Percentiles rank a stretch among this genome's conserved stretches.
phyloP scores from a whole-genome alignment of 2,113 vertebrate species.

The Herpetotheres cachinnans region DNA sequence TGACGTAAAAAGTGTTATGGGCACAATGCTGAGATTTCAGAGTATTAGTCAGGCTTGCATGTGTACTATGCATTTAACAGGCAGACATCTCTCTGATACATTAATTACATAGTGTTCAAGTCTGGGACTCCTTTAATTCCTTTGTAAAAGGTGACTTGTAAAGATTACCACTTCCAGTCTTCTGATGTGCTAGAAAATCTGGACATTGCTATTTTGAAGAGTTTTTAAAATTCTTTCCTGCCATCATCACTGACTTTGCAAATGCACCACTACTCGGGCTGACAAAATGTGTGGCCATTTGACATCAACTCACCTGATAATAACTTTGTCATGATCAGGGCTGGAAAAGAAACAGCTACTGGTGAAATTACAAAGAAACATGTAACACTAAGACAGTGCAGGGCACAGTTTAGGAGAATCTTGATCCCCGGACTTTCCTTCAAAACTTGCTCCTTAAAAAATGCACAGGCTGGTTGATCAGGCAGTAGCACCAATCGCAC shows the following conservation, averaged over 20 bases:
- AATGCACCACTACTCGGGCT: not conserved
- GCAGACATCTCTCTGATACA: not conserved
- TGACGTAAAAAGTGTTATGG: not conserved
- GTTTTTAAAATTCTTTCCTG: not conserved
- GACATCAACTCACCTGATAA: not conserved
- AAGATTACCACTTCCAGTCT: not conserved
- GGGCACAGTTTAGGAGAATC: not conserved
- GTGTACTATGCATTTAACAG: not conserved
- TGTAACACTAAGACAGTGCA: rapidly evolving
- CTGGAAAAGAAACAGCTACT: not conserved
- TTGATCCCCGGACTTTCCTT: not conserved
- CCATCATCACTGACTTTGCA: not conserved
- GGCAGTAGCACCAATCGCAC: not conserved
- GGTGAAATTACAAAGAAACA: not conserved
- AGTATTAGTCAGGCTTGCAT: not conserved
- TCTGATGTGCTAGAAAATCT: not conserved
- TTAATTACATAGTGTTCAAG: not conserved
- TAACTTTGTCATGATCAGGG: not conserved
- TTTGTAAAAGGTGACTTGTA: not conserved
- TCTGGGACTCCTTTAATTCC: not conserved
- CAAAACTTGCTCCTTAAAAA: not conserved
- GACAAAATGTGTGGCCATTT: not conserved
- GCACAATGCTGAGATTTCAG: not conserved
- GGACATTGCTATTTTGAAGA: not conserved
- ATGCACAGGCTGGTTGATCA: not conserved